Percentiles rank a stretch among this genome's conserved stretches.
phyloP scores from a whole-genome alignment of 2,113 vertebrate species.

The Bos javanicus region DNA sequence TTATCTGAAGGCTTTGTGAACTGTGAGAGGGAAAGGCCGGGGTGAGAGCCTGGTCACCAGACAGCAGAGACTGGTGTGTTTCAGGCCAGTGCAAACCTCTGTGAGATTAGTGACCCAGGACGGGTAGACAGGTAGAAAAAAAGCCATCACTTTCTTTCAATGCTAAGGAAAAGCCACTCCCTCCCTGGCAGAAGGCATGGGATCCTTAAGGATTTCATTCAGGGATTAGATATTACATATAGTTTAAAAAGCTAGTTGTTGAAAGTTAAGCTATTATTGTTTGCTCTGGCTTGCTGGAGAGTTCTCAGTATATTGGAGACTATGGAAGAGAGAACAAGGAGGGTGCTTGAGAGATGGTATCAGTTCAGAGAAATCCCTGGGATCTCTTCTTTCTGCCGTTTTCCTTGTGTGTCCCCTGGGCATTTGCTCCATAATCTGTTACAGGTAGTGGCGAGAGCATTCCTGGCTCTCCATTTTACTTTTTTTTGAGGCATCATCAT shows the following conservation, averaged over 20 bases:
- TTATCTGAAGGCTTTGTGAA: neutral
- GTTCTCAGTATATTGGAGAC: neutral
- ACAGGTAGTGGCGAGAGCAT: no score
- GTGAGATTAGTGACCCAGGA: neutral
- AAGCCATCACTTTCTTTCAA: neutral
- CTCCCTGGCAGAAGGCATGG: neutral
- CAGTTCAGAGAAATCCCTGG: neutral
- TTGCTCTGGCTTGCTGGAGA: neutral
- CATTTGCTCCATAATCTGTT: neutral
- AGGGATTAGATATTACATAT: neutral
- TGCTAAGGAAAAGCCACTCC: neutral
- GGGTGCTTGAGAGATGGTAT: neutral
- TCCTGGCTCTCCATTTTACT: neutral
- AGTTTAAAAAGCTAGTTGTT: neutral
- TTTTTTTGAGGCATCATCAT: neutral
- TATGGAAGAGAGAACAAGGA: neutral
- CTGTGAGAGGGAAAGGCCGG: neutral
- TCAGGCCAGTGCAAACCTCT: neutral
- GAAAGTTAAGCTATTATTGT: neutral
- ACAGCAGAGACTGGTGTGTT: neutral
- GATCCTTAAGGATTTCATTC: neutral
- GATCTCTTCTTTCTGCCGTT: neutral
- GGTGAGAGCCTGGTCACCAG: rapidly evolving
- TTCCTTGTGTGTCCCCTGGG: neutral
- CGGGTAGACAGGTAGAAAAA: neutral